Evolutionary conservation across 2,797 vertebrate species (phyloP).

Genomic region (Merluccius polli): DNA sequence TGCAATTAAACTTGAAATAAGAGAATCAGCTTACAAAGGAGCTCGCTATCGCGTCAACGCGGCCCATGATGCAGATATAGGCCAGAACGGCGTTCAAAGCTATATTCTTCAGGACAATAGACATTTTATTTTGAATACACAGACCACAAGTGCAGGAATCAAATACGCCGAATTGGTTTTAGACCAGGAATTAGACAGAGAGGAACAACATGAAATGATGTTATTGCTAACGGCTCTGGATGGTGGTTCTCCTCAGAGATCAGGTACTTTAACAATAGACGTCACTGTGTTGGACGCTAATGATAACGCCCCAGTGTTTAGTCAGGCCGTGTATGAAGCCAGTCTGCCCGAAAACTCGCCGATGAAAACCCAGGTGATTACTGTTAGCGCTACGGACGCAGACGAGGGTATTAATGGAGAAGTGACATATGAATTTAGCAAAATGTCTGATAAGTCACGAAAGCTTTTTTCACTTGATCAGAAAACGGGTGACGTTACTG

Average conservation of each 20-base stretch:
- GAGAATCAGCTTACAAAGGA: constrained; percentile 33
- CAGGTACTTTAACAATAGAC: constrained; percentile 55
- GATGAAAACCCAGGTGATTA: constrained; percentile 37
- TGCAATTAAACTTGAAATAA: constrained; percentile 59
- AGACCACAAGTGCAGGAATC: constrained; percentile 22
- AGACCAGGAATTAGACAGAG: constrained; percentile 61
- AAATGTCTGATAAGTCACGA: constrained; percentile 43
- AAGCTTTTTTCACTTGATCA: constrained; percentile 53
- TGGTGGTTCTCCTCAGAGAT: constrained; percentile 63
- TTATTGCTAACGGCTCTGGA: constrained; percentile 59
- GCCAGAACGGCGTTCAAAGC: constrained; percentile 53
- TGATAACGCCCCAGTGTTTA: constrained; percentile 64
- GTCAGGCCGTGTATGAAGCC: constrained; percentile 47
- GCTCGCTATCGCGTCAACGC: constrained; percentile 52
- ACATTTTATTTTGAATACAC: constrained; percentile 47
- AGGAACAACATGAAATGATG: constrained; percentile 36
- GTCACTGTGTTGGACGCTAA: constrained; percentile 64
- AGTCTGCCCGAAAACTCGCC: constrained; percentile 56
- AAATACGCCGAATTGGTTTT: constrained; percentile 55
- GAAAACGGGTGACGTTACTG: constrained; percentile 37
- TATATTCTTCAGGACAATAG: constrained; percentile 63
- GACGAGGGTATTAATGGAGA: constrained; percentile 63
- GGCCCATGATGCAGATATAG: constrained; percentile 59
- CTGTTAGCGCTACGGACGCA: constrained; percentile 54
- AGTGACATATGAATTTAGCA: constrained; percentile 56